Base-by-base conservation (phyloP, 2,888 invertebrate species). In the Leptopilina myrica region DNA sequence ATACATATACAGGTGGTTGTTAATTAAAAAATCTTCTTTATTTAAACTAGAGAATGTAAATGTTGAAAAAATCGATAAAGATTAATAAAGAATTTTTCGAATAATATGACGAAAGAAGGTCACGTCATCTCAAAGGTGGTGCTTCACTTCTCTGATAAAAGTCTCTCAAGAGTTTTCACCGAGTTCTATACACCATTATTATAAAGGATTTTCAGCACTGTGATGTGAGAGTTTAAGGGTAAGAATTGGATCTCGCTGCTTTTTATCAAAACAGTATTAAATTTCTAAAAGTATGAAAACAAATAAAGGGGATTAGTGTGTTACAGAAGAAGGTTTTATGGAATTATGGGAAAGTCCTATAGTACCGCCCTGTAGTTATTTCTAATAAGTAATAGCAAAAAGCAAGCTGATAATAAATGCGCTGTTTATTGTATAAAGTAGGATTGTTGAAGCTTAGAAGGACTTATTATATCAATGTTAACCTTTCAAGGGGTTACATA, bases 41-140 rank as follows among this genome's bases (percentile, higher is more conserved):
- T 46, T 0, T 9, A 7, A 11, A 3, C n/a, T n/a, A n/a, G n/a
- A 46, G 43, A 11, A 11, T 49, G 11, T 49, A n/a, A n/a, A 66
- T n/a, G n/a, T n/a, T n/a, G n/a, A n/a, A 46, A 5, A 43, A 46
- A 66, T 66, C 15, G 43, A 46, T 66, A 66, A 66, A 46, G 20
- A 66, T 66, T 66, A 46, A 66, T 46, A 66, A 46, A 66, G 66
- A n/a, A 66, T 66, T 66, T 20, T 66, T 43, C n/a, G 46, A 66
- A 66, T 43, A 14, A 46, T 66, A 66, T 66, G 46, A 66, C 40
- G 15, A n/a, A n/a, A 20, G 46, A 66, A 15, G 66, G 43, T 66
- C 66, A 15, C 15, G 66, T n/a, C 43, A 66, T 66, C 66, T 66
- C n/a, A 66, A 66, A 65, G 65, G 40, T 46, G 46, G 66, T 66